These are phyloP conservation scores for Neoitamus cyanurus DNA, from an alignment of 2,888 invertebrate species.

Conservation along the genomic window DNA sequence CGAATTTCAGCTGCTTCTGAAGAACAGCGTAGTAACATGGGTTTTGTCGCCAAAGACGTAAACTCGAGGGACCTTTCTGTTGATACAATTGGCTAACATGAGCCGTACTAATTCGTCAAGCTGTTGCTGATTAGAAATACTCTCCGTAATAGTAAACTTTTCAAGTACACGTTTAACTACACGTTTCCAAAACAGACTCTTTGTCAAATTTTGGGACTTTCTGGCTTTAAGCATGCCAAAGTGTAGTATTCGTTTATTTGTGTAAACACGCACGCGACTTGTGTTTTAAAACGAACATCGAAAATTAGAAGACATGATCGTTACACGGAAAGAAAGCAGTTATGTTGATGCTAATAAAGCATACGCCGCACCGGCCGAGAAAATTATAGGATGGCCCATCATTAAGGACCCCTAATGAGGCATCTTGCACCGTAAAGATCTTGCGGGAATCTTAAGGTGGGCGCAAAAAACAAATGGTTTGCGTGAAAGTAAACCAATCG, in stretches of 20 bases:
- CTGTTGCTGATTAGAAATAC: neutral
- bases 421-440: neutral
- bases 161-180: too few relatives aligned
- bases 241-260: too few relatives aligned
- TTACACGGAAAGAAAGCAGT: neutral
- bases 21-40: neutral
- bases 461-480: slow-evolving; percentile 8
- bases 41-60: neutral
- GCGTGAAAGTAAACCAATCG: slow-evolving; percentile 1
- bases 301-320: neutral
- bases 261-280: too few relatives aligned
- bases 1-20: neutral
- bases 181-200: too few relatives aligned
- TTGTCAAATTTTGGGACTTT: neutral
- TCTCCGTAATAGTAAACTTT: neutral
- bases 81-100: neutral
- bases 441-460: neutral
- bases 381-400: neutral
- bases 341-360: neutral
- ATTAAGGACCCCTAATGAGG: neutral
- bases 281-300: too few relatives aligned
- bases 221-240: neutral
- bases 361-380: neutral
- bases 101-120: neutral
- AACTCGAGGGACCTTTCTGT: neutral